These are phyloP conservation scores for Dryobates pubescens DNA, from an alignment of 2,797 vertebrate genomes.

Conservation along the genomic window DNA sequence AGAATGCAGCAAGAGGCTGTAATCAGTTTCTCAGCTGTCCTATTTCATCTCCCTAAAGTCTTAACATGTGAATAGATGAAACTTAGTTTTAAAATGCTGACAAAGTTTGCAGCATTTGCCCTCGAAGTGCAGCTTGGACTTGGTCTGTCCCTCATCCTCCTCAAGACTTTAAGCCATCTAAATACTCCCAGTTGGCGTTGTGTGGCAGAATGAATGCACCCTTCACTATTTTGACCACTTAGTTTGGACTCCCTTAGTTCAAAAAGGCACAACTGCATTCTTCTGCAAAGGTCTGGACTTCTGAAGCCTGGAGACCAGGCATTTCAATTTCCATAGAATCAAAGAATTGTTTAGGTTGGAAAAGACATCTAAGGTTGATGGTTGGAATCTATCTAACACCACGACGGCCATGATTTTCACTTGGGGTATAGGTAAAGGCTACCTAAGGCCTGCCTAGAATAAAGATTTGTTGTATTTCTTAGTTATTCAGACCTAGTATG, in stretches of 20 bases:
- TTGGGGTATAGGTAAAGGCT: no score
- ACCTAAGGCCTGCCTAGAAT: background rate
- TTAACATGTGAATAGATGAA: conserved; percentile 62
- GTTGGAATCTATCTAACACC: no score
- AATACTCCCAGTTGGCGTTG: background rate
- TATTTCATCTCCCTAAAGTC: background rate
- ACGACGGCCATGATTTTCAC: no score
- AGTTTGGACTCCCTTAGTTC: background rate
- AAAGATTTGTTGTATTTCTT: background rate
- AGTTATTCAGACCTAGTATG: background rate
- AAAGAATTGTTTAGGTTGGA: no score
- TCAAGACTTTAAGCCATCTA: background rate
- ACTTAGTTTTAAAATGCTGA: conserved; percentile 49
- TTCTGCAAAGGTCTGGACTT: background rate
- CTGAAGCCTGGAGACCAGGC: background rate
- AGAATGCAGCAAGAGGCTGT: background rate
- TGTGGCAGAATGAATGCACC: background rate
- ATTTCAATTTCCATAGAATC: background rate
- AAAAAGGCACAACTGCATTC: background rate
- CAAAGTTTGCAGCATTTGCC: background rate
- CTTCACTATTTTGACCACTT: background rate
- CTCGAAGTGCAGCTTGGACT: background rate
- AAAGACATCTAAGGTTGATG: no score
- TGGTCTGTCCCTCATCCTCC: background rate
- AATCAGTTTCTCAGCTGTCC: conserved; percentile 29